Conservation (phyloP, 1,140 invertebrate species). For the Ceratosolen fusciceps region DNA sequence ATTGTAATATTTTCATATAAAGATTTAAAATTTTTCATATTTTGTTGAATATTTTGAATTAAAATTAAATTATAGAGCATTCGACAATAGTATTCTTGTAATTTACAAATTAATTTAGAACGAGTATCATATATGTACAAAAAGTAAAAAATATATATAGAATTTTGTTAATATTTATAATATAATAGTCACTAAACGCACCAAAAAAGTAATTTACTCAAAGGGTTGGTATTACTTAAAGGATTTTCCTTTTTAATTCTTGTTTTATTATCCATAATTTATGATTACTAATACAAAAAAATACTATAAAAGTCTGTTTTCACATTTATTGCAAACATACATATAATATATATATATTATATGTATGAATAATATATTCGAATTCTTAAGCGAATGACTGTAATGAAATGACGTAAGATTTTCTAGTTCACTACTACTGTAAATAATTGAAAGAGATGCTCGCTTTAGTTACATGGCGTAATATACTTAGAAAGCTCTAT, state of each 20-base stretch:
- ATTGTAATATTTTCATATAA: no score
- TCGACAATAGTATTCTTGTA: no score
- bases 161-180: no score
- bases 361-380: not conserved
- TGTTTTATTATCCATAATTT: conserved; percentile 27
- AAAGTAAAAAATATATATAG: no score
- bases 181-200: no score
- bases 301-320: not conserved
- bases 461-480: not conserved
- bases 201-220: conserved; percentile 27
- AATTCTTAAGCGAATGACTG: not conserved
- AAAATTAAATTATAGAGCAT: no score
- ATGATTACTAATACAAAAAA: not conserved
- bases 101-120: no score
- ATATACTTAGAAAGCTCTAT: not conserved
- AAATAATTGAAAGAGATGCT: not conserved
- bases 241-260: conserved; percentile 16
- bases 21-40: no score
- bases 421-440: not conserved
- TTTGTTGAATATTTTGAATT: no score
- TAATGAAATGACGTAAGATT: not conserved
- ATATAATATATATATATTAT: not conserved
- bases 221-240: not conserved
- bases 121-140: no score
- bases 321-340: no score